Conservation (phyloP, 2,113 vertebrate genomes). For the Lamprotornis superbus region DNA sequence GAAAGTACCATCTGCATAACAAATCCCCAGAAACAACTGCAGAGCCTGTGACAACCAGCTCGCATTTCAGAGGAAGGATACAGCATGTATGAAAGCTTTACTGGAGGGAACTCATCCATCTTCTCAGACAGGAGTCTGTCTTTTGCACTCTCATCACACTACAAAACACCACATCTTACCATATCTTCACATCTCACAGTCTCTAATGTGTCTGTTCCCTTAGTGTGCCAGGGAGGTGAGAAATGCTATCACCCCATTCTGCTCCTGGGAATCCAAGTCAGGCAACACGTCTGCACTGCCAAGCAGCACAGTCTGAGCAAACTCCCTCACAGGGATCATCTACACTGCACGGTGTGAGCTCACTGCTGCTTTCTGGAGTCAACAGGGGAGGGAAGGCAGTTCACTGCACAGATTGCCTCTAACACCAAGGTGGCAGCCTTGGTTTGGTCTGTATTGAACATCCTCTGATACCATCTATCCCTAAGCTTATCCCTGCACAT, state of each 20-base stretch:
- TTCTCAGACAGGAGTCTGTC: background rate
- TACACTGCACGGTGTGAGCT: rapidly evolving
- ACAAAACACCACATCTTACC: background rate
- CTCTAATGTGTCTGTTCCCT: background rate
- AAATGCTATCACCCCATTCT: background rate
- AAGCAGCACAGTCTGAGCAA: background rate
- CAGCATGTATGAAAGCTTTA: background rate
- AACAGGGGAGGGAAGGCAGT: background rate
- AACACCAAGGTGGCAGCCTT: background rate
- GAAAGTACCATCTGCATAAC: background rate
- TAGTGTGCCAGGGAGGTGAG: background rate
- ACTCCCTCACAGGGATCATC: background rate
- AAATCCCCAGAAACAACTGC: slow-evolving; percentile 21
- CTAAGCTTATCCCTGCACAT: rapidly evolving
- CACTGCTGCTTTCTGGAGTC: background rate
- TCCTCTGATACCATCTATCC: background rate
- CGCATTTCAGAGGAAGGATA: background rate
- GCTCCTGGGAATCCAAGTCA: background rate
- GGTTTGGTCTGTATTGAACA: background rate
- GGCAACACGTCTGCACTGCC: background rate
- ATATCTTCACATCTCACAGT: background rate
- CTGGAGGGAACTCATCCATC: background rate
- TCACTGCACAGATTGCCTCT: rapidly evolving
- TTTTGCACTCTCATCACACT: background rate
- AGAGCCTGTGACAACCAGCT: background rate